Evolutionary conservation across 2,888 invertebrate genomes (phyloP).

Genomic region (Criorhina ranunculi): DNA sequence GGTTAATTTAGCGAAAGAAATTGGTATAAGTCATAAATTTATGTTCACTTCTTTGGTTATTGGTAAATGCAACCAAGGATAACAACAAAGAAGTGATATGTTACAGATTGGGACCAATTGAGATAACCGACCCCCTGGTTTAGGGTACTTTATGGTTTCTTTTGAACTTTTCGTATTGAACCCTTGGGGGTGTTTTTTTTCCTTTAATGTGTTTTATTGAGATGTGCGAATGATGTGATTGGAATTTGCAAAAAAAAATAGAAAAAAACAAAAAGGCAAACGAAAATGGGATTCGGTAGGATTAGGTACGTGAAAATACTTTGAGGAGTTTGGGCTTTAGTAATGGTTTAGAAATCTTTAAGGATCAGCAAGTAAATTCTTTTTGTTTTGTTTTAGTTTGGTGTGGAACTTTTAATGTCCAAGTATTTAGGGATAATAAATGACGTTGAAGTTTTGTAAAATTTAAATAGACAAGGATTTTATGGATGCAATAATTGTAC

Average conservation of each 20-base stretch:
- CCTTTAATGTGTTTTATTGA: conserved; percentile 63
- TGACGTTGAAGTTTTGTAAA: no score
- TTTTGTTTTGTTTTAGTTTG: background rate
- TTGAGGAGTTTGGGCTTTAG: background rate
- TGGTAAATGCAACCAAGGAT: background rate
- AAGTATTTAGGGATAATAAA: background rate
- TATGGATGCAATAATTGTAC: no score
- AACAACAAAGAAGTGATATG: background rate
- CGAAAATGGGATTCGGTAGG: conserved; percentile 24
- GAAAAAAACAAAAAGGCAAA: conserved; percentile 11
- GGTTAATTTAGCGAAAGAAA: conserved; percentile 62
- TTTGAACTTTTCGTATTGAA: conserved; percentile 62
- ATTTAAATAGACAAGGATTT: no score
- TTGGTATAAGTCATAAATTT: conserved; percentile 45
- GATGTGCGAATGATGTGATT: conserved; percentile 67
- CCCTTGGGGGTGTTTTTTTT: conserved; percentile 53
- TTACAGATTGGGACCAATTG: conserved; percentile 17
- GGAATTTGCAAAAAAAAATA: conserved; percentile 34
- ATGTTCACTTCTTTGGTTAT: background rate
- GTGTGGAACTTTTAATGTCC: conserved; percentile 5
- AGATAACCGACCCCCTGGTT: conserved; percentile 23
- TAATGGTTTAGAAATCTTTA: background rate
- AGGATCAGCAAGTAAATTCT: conserved; percentile 10
- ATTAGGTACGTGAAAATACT: conserved; percentile 18
- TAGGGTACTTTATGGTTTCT: conserved; percentile 25